A percentile compares a stretch with the other conserved stretches of the same genome.
Evolutionary conservation across 2,888 invertebrate genomes (phyloP).

Genomic region (Frankliniella intonsa): DNA sequence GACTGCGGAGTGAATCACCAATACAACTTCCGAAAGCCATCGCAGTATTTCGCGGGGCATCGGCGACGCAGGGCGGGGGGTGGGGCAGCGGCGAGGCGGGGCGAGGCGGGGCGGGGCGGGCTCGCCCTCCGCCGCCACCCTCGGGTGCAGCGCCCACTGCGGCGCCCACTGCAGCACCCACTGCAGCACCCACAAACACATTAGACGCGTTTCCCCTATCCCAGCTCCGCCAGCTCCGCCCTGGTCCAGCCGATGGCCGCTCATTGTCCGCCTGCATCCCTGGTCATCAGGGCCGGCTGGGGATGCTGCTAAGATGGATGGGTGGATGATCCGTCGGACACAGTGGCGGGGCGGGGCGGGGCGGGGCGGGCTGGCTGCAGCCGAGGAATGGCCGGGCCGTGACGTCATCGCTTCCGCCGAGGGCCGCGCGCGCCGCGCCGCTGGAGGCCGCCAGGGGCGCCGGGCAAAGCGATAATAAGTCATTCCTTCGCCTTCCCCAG

Average conservation of each 20-base stretch:
- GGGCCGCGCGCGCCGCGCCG: neutral
- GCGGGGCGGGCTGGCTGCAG: neutral
- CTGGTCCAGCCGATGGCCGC: neutral
- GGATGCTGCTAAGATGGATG: neutral
- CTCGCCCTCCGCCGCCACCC: neutral
- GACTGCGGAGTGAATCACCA: constrained; percentile 24
- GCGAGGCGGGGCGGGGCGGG: neutral
- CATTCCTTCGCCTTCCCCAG: no score
- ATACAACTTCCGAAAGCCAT: constrained; percentile 26
- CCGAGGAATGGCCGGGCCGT: neutral
- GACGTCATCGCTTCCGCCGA: neutral
- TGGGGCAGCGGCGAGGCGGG: no score
- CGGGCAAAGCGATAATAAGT: no score
- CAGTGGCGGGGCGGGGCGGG: no score
- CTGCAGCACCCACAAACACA: neutral
- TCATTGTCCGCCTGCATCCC: neutral
- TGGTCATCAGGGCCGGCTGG: neutral
- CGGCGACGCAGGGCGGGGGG: neutral
- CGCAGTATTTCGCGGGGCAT: constrained; percentile 23
- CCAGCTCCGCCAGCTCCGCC: no score
- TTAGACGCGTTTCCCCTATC: neutral
- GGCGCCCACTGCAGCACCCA: neutral
- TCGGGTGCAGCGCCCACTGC: neutral
- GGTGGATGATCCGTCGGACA: neutral
- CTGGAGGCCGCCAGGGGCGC: neutral